Percentiles rank a stretch among this genome's conserved stretches.
phyloP scores from a whole-genome alignment of 2,888 invertebrate genomes.

The Sarcophaga rosellei region DNA sequence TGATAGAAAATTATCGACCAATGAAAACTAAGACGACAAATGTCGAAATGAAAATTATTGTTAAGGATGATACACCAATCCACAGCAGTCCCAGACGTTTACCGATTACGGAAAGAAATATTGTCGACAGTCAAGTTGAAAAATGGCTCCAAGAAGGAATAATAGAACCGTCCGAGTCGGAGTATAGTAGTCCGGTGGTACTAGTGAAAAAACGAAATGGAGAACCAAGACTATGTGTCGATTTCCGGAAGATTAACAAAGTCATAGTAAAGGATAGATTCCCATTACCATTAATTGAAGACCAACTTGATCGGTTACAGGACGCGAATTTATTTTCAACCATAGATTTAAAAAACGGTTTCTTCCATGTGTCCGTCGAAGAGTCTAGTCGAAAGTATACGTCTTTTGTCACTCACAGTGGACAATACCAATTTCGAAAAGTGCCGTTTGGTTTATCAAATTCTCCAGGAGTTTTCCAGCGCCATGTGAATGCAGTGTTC shows the following conservation, averaged over 20 bases:
- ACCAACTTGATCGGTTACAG: constrained; percentile 58
- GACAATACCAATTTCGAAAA: too few relatives aligned
- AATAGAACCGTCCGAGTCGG: constrained; percentile 60
- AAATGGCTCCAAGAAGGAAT: constrained; percentile 52
- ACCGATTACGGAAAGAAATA: constrained; percentile 28
- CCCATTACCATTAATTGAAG: constrained; percentile 61
- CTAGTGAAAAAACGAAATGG: constrained; percentile 71
- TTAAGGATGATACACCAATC: constrained; percentile 68
- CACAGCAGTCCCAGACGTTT: constrained; percentile 25
- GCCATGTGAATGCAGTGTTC: background rate
- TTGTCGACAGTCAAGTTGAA: constrained; percentile 48
- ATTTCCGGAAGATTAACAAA: constrained; percentile 59
- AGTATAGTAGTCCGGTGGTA: constrained; percentile 65
- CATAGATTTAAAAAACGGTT: constrained; percentile 59
- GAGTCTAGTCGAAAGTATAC: background rate
- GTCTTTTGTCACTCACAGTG: too few relatives aligned
- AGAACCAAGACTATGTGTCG: constrained; percentile 55
- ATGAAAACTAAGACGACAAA: constrained; percentile 67
- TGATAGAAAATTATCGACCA: constrained; percentile 71
- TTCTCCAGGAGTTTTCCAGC: background rate
- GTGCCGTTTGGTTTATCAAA: background rate
- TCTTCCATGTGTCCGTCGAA: constrained; percentile 61
- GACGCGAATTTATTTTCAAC: constrained; percentile 57
- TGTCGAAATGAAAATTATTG: constrained; percentile 71
- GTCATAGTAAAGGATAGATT: constrained; percentile 57